Evolutionary conservation across 2,113 vertebrate species (phyloP).

Genomic region (Thymallus thymallus): DNA sequence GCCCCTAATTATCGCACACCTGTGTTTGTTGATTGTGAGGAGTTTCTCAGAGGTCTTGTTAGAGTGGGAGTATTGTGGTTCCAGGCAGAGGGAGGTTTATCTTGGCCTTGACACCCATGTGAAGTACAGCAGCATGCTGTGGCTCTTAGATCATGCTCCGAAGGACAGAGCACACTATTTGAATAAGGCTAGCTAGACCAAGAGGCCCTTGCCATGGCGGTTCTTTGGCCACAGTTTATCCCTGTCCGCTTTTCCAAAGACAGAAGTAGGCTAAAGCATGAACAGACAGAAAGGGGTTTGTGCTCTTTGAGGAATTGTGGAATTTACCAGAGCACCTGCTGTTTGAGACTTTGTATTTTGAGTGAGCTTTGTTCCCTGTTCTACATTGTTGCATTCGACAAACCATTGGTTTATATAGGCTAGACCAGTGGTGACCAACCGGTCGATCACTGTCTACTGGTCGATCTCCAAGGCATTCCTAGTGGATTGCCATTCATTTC

Average conservation of each 20-base stretch:
- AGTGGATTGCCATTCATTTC: constrained; percentile 62
- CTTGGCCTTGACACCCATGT: constrained; percentile 74
- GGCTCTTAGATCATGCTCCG: constrained; percentile 51
- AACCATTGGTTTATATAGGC: no score
- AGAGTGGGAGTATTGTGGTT: constrained; percentile 68
- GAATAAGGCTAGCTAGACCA: no score
- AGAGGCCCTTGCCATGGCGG: no score
- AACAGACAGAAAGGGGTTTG: not conserved
- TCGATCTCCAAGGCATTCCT: constrained; percentile 28
- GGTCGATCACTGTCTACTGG: no score
- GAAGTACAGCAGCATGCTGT: constrained; percentile 55
- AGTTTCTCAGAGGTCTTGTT: constrained; percentile 68
- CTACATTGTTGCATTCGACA: no score
- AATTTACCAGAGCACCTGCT: no score
- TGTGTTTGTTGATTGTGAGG: constrained; percentile 75
- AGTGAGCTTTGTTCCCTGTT: no score
- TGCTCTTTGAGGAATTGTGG: not conserved
- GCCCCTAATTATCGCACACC: constrained; percentile 75
- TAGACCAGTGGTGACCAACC: no score
- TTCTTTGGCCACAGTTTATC: not conserved
- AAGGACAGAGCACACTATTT: no score
- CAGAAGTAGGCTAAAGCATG: no score
- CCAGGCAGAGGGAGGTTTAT: constrained; percentile 67
- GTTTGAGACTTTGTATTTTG: not conserved
- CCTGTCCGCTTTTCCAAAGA: not conserved